Conservation (phyloP, 2,797 vertebrate genomes). For the Hydrophis major region DNA sequence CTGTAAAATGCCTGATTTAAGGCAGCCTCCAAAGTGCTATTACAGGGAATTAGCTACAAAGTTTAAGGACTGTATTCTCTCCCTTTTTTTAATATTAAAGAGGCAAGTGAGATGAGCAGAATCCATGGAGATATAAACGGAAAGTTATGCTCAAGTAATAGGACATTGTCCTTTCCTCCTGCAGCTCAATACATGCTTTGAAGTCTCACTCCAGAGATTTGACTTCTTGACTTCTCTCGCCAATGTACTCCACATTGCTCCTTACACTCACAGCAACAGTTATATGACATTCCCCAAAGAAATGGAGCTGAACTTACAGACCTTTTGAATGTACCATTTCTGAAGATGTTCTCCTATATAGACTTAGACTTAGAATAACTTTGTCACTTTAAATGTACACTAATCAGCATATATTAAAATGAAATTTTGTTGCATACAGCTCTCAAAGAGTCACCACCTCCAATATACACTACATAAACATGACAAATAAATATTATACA, state of each 20-base stretch:
- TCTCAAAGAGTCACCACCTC: background rate
- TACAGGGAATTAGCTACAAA: background rate
- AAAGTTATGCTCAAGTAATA: background rate
- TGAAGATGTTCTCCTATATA: background rate
- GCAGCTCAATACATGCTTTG: background rate
- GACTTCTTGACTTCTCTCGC: background rate
- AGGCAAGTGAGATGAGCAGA: background rate
- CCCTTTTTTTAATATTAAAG: background rate
- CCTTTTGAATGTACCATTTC: background rate
- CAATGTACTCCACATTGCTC: background rate
- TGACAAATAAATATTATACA: no score
- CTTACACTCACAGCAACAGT: background rate
- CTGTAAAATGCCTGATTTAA: background rate
- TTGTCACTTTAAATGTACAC: background rate
- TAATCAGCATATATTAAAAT: background rate
- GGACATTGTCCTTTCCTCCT: background rate
- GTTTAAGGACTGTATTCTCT: background rate
- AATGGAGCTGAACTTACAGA: background rate
- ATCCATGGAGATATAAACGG: background rate
- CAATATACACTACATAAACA: background rate
- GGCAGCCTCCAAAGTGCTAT: background rate
- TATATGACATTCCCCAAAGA: background rate
- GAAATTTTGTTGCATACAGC: background rate
- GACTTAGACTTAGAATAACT: background rate
- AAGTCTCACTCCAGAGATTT: background rate